Conservation (phyloP, 2,797 vertebrate species). For the Pantherophis alleghaniensis region DNA sequence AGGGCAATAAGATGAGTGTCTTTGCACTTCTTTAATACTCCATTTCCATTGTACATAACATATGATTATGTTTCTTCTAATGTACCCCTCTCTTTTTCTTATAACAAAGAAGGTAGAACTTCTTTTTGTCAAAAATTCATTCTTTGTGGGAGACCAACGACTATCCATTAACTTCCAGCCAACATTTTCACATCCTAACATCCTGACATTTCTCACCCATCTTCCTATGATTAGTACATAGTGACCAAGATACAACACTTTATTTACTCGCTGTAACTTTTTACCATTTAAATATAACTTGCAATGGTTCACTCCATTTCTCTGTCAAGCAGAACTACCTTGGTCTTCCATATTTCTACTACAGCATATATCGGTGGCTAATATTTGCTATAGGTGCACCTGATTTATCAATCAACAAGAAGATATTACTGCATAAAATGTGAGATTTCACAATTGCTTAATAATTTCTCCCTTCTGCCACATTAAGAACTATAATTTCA, state of each 20-base stretch:
- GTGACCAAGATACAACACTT: neutral
- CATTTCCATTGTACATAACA: neutral
- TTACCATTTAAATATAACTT: neutral
- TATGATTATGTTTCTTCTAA: neutral
- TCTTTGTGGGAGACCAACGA: neutral
- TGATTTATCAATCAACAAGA: neutral
- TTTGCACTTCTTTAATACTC: neutral
- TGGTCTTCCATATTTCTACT: neutral
- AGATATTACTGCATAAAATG: neutral
- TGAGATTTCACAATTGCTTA: neutral
- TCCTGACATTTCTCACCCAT: neutral
- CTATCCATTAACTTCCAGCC: neutral
- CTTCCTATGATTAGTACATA: neutral
- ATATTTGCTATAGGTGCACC: neutral
- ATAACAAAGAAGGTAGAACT: neutral
- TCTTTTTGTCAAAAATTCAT: neutral
- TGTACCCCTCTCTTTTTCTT: neutral
- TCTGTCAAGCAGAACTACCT: neutral
- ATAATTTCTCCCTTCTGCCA: neutral
- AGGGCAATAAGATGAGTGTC: neutral
- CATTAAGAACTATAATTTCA: neutral
- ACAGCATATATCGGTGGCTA: neutral
- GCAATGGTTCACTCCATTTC: neutral
- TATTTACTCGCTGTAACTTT: neutral
- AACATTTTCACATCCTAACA: neutral